phyloP scores from a whole-genome alignment of 2,797 vertebrate genomes.

The Characodon lateralis region DNA sequence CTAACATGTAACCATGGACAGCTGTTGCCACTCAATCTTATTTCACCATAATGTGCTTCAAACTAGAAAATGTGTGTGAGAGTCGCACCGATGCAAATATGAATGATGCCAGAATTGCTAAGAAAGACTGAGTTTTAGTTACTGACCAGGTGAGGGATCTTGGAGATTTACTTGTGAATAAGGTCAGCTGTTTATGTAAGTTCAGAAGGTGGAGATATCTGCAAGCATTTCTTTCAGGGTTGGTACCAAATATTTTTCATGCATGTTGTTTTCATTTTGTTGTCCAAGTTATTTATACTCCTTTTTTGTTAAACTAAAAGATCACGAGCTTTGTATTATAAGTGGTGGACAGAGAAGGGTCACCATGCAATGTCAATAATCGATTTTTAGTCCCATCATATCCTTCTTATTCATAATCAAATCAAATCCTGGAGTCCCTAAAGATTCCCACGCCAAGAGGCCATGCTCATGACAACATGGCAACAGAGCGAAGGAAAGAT shows the following conservation, averaged over 20 bases:
- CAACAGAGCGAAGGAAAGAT: slow-evolving; percentile 25
- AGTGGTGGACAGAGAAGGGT: neutral
- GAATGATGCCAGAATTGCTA: too few relatives aligned
- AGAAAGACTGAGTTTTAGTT: neutral
- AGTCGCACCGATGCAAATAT: too few relatives aligned
- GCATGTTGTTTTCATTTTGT: neutral
- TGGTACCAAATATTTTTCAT: too few relatives aligned
- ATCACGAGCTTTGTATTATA: too few relatives aligned
- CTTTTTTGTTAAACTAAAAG: too few relatives aligned
- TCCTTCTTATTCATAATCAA: neutral
- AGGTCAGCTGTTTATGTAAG: neutral
- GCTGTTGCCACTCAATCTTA: neutral
- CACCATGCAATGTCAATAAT: neutral
- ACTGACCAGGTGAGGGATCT: neutral
- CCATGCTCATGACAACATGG: slow-evolving; percentile 16
- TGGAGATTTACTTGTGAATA: neutral
- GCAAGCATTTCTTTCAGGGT: neutral
- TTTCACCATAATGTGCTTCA: neutral
- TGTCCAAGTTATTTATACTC: too few relatives aligned
- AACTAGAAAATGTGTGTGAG: too few relatives aligned
- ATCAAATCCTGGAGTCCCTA: neutral
- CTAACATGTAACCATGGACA: too few relatives aligned
- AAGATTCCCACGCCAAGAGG: neutral
- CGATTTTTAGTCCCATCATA: neutral
- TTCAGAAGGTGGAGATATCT: too few relatives aligned